Conservation (phyloP, 2,888 invertebrate genomes). For the Galerucella pusilla region DNA sequence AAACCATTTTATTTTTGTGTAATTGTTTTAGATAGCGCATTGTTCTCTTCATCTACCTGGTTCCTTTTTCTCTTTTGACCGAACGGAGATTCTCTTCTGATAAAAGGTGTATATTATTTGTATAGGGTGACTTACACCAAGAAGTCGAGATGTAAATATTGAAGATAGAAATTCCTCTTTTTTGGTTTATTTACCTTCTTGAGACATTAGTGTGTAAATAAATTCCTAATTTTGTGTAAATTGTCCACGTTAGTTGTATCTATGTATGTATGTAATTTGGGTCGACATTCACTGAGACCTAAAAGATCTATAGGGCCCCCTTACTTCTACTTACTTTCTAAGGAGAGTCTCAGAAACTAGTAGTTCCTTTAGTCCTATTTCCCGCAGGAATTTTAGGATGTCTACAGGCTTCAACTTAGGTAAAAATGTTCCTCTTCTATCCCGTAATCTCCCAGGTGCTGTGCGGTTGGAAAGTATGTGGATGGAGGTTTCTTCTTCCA, state of each 20-base stretch:
- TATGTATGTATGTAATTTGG: no score
- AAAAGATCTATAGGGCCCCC: no score
- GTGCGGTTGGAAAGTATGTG: no score
- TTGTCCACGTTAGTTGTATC: neutral
- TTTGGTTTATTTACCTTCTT: neutral
- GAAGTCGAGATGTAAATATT: constrained; percentile 1
- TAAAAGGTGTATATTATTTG: constrained; percentile 27
- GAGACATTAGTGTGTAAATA: neutral
- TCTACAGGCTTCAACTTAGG: no score
- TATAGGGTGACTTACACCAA: constrained; percentile 22
- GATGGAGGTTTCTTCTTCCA: no score
- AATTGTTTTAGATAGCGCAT: constrained; percentile 34
- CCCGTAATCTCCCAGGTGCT: no score
- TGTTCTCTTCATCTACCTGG: constrained; percentile 30
- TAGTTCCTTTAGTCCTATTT: no score
- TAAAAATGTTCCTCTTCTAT: no score
- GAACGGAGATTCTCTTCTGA: constrained; percentile 20
- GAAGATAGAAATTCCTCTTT: neutral
- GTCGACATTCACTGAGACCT: no score
- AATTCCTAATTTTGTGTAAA: neutral
- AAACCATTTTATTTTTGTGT: constrained; percentile 34
- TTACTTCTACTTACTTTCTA: no score
- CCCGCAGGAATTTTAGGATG: no score
- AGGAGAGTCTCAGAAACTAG: no score
- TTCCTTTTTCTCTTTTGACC: constrained; percentile 20